Conservation (phyloP, 2,113 vertebrate genomes). For the Hepsetus odoe region DNA sequence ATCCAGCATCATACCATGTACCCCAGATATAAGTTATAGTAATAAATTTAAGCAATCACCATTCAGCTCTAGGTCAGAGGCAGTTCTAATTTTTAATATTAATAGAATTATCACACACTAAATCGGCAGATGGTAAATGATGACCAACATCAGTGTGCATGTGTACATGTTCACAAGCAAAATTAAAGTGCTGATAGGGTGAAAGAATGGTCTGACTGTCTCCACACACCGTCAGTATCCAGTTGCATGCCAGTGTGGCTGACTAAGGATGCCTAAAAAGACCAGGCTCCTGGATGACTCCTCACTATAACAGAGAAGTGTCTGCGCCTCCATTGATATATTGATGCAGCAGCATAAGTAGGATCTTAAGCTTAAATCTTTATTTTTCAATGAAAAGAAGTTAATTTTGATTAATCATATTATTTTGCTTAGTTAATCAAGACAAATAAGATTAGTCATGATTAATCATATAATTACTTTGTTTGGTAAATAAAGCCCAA, state of each 20-base stretch:
- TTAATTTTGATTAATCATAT: too few relatives aligned
- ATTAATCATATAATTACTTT: too few relatives aligned
- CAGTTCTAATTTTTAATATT: background rate
- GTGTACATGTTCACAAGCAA: slow-evolving; percentile 13
- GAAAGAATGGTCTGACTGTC: background rate
- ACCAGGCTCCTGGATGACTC: background rate
- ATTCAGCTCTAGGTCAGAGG: background rate
- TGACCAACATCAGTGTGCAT: background rate
- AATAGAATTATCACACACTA: background rate
- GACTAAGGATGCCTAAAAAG: background rate
- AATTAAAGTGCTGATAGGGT: background rate
- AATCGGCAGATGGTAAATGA: background rate
- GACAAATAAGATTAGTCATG: too few relatives aligned
- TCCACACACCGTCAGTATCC: slow-evolving; percentile 26
- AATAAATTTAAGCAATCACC: too few relatives aligned
- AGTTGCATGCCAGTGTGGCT: background rate
- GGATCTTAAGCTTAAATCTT: too few relatives aligned
- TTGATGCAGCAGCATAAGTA: too few relatives aligned
- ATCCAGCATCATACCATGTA: too few relatives aligned
- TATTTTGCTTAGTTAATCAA: too few relatives aligned
- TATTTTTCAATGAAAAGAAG: too few relatives aligned
- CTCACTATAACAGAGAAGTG: background rate
- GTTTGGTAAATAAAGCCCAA: too few relatives aligned
- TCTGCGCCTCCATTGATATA: background rate
- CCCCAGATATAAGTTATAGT: too few relatives aligned